These are phyloP conservation scores for Hirtodrosophila cameraria DNA, from an alignment of 2,888 invertebrate genomes.

Conservation along the genomic window DNA sequence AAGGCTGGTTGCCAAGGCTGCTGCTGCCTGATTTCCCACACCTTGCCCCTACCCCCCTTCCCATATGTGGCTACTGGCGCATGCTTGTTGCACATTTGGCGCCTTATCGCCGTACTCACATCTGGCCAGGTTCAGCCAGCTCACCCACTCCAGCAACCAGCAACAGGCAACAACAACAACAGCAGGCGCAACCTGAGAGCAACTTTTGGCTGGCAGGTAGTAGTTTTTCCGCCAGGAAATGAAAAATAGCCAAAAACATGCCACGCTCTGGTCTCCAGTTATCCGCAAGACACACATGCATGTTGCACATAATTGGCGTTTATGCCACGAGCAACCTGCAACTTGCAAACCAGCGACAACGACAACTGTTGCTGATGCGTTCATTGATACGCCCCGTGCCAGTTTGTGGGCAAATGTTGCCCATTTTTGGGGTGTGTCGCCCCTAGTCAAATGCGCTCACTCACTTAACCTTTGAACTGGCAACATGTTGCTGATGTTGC, in stretches of 20 bases:
- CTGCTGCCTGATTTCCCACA: constrained; percentile 16
- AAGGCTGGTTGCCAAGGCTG: constrained; percentile 63
- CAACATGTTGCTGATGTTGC: constrained; percentile 46
- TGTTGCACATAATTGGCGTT: constrained; percentile 76
- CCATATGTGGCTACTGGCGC: constrained; percentile 46
- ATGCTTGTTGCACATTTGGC: constrained; percentile 73
- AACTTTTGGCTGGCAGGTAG: constrained; percentile 29
- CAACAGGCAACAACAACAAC: constrained; percentile 26
- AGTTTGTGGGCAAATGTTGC: constrained; percentile 53
- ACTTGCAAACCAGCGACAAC: constrained; percentile 33
- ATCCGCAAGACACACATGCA: constrained; percentile 36
- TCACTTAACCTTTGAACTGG: constrained; percentile 78
- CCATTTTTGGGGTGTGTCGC: constrained; percentile 72
- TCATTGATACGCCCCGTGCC: constrained; percentile 63
- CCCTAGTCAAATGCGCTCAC: constrained; percentile 74
- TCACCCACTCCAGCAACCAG: constrained; percentile 56
- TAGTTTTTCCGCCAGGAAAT: constrained; percentile 65
- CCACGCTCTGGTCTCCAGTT: constrained; percentile 57
- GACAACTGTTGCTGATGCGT: constrained; percentile 70
- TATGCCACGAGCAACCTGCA: constrained; percentile 73
- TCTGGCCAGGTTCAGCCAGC: constrained; percentile 40
- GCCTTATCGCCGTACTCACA: constrained; percentile 65
- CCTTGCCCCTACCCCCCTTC: too few relatives aligned
- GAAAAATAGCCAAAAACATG: constrained; percentile 75
- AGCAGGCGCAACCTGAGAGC: constrained; percentile 25